A percentile compares a stretch with the other conserved stretches of the same genome.
Evolutionary conservation across 2,113 vertebrate genomes (phyloP).

Genomic region (Hemiprocne comata): DNA sequence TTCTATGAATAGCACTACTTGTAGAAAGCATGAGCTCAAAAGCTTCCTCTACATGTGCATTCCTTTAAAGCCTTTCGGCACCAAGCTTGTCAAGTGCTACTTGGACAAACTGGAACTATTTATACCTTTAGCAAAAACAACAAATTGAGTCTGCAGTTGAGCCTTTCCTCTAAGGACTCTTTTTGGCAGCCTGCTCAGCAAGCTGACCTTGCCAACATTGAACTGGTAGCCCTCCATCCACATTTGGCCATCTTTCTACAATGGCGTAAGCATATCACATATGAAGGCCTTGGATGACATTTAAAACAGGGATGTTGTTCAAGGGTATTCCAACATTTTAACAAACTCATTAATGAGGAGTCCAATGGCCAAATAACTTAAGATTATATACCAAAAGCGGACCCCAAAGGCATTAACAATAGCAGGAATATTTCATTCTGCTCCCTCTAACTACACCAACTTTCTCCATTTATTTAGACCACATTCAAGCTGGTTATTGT

Average conservation of each 20-base stretch:
- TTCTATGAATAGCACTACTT: neutral
- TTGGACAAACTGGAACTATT: neutral
- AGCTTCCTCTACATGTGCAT: neutral
- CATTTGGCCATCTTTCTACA: neutral
- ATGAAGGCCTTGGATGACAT: neutral
- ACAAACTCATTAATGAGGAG: neutral
- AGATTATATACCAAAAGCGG: too few relatives aligned
- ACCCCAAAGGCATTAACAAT: neutral
- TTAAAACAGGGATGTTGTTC: neutral
- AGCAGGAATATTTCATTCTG: neutral
- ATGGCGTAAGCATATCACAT: rapidly evolving
- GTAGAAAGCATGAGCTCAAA: neutral
- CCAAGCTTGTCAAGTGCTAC: neutral
- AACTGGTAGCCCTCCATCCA: neutral
- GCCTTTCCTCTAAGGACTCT: neutral
- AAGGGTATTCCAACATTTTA: neutral
- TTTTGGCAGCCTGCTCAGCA: neutral
- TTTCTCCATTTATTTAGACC: neutral
- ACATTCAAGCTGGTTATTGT: neutral
- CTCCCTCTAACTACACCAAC: neutral
- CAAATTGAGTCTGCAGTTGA: neutral
- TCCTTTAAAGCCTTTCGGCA: neutral
- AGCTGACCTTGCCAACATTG: neutral
- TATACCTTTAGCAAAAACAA: neutral
- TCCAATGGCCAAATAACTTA: neutral